A percentile compares a stretch with the other conserved stretches of the same genome.
phyloP scores from a whole-genome alignment of 2,888 invertebrate genomes.

The Venusia cambrica region DNA sequence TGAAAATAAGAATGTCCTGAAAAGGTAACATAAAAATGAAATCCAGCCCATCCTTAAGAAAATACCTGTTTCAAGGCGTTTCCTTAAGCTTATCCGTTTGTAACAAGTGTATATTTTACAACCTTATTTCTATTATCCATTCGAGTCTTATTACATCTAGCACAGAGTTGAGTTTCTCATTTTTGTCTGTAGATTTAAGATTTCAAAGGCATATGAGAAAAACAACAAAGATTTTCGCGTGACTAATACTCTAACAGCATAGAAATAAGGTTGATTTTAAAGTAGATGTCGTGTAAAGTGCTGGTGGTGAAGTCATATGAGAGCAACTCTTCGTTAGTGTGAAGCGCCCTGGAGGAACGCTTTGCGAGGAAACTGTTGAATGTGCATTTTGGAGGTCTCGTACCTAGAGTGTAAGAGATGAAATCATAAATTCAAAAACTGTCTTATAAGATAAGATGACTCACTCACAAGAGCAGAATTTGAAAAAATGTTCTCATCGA shows the following conservation, averaged over 20 bases:
- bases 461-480: too few species aligned
- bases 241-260: not conserved
- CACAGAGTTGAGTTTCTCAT: too few species aligned
- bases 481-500: too few species aligned
- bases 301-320: slow-evolving; percentile 25
- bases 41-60: slow-evolving; percentile 25
- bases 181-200: slow-evolving; percentile 2
- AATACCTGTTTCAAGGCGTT: slow-evolving; percentile 37
- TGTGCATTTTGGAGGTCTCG: slow-evolving; percentile 39
- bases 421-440: too few species aligned
- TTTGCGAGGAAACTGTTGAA: slow-evolving; percentile 44
- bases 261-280: slow-evolving; percentile 12
- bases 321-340: slow-evolving; percentile 46
- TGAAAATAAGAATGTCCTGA: slow-evolving; percentile 1
- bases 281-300: not conserved
- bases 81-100: slow-evolving; percentile 35
- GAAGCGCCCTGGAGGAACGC: slow-evolving; percentile 32
- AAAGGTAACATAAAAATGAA: slow-evolving; percentile 16
- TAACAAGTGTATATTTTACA: slow-evolving; percentile 35
- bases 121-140: not conserved
- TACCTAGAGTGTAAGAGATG: slow-evolving; percentile 8
- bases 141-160: too few species aligned
- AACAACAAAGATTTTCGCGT: slow-evolving; percentile 12
- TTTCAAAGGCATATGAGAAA: slow-evolving; percentile 15
- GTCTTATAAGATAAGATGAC: too few species aligned